Evolutionary conservation across 2,797 vertebrate genomes (phyloP), one percentile per base, ranked within the genome.

Genomic region (Lophotriccus pileatus): DNA sequence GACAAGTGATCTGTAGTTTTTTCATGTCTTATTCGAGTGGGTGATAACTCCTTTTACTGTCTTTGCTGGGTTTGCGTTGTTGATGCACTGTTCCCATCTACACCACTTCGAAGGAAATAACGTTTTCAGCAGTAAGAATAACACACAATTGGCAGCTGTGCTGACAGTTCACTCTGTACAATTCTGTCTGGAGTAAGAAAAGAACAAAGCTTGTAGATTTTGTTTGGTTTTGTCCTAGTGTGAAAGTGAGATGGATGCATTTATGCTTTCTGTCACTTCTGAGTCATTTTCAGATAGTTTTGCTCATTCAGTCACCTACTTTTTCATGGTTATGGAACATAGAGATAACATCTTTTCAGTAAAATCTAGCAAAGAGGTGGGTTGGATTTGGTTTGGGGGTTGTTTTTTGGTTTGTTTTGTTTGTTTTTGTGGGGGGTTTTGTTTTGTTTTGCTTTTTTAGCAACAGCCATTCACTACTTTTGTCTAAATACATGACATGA

Each of bases 21-120:
- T 58, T 55, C 1, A 0, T 37, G 17, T 36, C 4, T 1, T 49
- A 15, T 19, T 58, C 32, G 3, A 20, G 25, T 32, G 8, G 7
- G 3, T 41, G 24, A 34, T 56, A 5, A 4, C 12, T 58, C 6
- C 10, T 74, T 50, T 24, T 66, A 12, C 14, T 53, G 1, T 5
- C 50, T 28, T 72, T 74, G 18, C 34, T 46, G 70, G 50, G 28
- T 53, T 77, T 78, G 21, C 9, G 1, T 24, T 80, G 34, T 44
- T 68, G 46, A 68, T 25, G 10, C 12, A 9, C 8, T 10, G 10
- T 47, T 96, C 24, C 36, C 10, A 7, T 89, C 74, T 8, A 2
- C 32, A 7, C 30, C 74, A 30, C 25, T 83, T 92, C 27, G 24
- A 67, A 32, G 25, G 25, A 90, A 85, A 28, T 43, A n/a, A 60